Evolutionary conservation across 2,888 invertebrate genomes (phyloP).

Genomic region (Eudemis profundana): DNA sequence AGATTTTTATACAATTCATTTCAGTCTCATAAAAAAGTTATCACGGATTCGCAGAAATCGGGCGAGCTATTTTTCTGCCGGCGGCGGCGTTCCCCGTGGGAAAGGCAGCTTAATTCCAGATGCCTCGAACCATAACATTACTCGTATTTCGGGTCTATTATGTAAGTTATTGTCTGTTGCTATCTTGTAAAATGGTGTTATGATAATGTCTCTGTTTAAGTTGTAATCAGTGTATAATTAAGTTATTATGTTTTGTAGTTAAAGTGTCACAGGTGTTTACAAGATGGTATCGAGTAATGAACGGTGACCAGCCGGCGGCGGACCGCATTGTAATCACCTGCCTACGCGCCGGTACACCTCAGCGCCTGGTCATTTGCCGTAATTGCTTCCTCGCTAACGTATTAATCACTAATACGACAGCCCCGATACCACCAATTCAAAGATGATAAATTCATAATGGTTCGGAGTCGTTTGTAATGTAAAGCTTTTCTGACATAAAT

Average conservation of each 20-base stretch:
- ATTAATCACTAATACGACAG: slow-evolving; percentile 80
- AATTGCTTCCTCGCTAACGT: slow-evolving; percentile 74
- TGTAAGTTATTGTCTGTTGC: slow-evolving; percentile 29
- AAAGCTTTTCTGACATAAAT: slow-evolving; percentile 48
- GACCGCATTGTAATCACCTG: slow-evolving; percentile 64
- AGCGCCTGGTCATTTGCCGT: slow-evolving; percentile 68
- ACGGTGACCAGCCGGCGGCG: slow-evolving; percentile 70
- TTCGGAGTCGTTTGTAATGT: slow-evolving; percentile 52
- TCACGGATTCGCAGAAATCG: slow-evolving; percentile 79
- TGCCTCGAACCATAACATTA: slow-evolving; percentile 59
- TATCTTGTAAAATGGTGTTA: slow-evolving; percentile 27
- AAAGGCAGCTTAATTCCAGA: slow-evolving; percentile 66
- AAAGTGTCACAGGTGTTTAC: slow-evolving; percentile 61
- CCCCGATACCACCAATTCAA: slow-evolving; percentile 65
- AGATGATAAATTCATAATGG: slow-evolving; percentile 65
- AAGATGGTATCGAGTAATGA: slow-evolving; percentile 73
- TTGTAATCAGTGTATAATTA: slow-evolving; percentile 16
- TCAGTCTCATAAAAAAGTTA: slow-evolving; percentile 81
- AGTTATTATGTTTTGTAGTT: slow-evolving; percentile 29
- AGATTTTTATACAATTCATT: slow-evolving; percentile 81
- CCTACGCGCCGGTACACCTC: slow-evolving; percentile 65
- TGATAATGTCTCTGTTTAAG: slow-evolving; percentile 19
- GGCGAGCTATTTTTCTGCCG: slow-evolving; percentile 77
- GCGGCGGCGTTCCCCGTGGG: slow-evolving; percentile 71
- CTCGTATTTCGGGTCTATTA: slow-evolving; percentile 50